Percentiles rank a stretch among this genome's conserved stretches.
phyloP scores from a whole-genome alignment of 2,113 vertebrate genomes.

The Alexandromys fortis region DNA sequence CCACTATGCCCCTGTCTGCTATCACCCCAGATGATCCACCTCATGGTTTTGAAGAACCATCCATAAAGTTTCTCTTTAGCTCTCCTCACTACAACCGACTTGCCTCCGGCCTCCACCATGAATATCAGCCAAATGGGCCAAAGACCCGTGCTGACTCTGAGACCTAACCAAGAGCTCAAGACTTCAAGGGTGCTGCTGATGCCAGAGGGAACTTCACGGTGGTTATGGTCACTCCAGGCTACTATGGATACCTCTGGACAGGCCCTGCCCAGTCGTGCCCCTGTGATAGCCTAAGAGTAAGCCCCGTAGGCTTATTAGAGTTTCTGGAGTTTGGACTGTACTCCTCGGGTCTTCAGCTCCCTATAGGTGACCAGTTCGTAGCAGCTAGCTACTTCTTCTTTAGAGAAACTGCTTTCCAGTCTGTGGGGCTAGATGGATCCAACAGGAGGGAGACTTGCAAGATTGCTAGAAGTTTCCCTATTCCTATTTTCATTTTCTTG shows the following conservation, averaged over 20 bases:
- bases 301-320: not conserved
- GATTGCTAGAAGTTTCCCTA: not conserved
- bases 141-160: not conserved
- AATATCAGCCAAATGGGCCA: rapidly evolving
- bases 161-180: not conserved
- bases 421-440: not conserved
- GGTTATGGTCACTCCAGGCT: not conserved
- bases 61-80: not conserved
- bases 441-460: rapidly evolving
- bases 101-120: not conserved
- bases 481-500: not conserved
- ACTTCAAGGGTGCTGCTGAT: not conserved
- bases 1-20: not conserved
- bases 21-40: no score
- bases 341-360: not conserved
- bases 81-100: no score
- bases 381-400: not conserved
- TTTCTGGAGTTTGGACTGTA: rapidly evolving
- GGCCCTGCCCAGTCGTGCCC: not conserved
- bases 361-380: no score
- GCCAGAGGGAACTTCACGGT: not conserved
- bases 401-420: rapidly evolving
- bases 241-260: not conserved
- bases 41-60: not conserved
- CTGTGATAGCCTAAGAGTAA: no score